Percentiles rank a stretch among this genome's conserved stretches.
phyloP scores from a whole-genome alignment of 2,888 invertebrate species.

The Saturnia japonica region DNA sequence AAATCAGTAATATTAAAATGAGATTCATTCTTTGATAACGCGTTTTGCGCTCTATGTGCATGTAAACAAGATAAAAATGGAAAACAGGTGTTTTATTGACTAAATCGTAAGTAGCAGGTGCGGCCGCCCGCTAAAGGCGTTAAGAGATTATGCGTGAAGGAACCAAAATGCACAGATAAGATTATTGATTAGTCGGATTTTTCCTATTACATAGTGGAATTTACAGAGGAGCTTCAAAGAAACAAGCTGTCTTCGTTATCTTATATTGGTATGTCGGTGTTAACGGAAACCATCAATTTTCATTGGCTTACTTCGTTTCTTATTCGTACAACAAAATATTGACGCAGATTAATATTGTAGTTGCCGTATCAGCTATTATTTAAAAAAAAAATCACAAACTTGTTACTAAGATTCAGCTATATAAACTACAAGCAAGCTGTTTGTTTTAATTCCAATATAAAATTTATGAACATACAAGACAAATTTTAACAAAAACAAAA shows the following conservation, averaged over 20 bases:
- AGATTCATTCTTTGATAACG: neutral
- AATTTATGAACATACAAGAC: no score
- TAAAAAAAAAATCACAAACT: no score
- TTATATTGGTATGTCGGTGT: neutral
- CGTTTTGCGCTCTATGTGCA: neutral
- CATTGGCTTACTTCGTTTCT: no score
- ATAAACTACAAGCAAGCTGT: no score
- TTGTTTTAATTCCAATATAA: no score
- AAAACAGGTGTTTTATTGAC: neutral
- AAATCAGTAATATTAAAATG: no score
- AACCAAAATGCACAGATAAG: neutral
- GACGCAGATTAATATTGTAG: no score
- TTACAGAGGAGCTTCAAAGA: neutral
- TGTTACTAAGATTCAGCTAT: no score
- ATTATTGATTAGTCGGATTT: neutral
- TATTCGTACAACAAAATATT: no score
- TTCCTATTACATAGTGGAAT: neutral
- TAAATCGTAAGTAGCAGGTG: conserved; percentile 2
- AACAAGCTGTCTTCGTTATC: neutral
- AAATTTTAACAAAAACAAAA: no score
- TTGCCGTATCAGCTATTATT: no score
- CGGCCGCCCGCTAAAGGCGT: neutral
- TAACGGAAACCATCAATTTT: neutral
- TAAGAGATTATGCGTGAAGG: neutral
- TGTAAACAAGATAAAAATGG: neutral